These are phyloP conservation scores for Cichladusa arquata DNA, from an alignment of 2,113 vertebrate species.

Conservation along the genomic window DNA sequence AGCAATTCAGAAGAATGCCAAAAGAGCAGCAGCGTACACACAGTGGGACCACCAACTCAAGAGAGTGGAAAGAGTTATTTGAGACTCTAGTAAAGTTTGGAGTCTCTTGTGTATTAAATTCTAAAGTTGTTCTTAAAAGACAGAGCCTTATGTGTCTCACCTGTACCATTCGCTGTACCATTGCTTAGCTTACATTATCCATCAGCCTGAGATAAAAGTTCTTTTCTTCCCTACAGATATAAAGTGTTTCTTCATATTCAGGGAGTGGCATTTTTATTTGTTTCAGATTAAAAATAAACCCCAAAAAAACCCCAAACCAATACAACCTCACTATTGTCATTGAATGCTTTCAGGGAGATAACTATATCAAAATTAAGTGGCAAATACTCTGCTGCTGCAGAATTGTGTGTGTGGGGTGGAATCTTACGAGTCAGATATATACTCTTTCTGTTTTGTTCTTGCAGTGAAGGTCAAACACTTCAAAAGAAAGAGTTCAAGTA, in stretches of 20 bases:
- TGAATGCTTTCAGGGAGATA: not conserved
- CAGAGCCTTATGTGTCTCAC: not conserved
- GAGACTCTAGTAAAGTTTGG: not conserved
- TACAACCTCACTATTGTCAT: not conserved
- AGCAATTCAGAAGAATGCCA: not conserved
- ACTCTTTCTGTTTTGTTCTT: not conserved
- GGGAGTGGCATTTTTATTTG: not conserved
- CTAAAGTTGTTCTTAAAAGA: not conserved
- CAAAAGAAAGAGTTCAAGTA: constrained; percentile 17
- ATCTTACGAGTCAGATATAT: not conserved
- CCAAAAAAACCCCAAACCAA: not conserved
- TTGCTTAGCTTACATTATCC: not conserved
- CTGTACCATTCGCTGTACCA: not conserved
- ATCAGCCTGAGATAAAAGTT: not conserved
- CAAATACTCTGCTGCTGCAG: not conserved
- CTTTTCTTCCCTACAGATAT: not conserved
- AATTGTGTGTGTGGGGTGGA: not conserved
- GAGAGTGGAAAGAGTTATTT: not conserved
- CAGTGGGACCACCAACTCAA: not conserved
- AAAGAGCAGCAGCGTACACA: not conserved
- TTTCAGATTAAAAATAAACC: not conserved
- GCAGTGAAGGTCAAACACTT: constrained; percentile 23
- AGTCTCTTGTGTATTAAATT: not conserved
- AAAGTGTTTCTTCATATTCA: not conserved
- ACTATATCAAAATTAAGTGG: not conserved